Percentiles rank a stretch among this genome's conserved stretches.
Conservation (phyloP, 2,888 invertebrate genomes). For the Leptothorax acervorum region DNA sequence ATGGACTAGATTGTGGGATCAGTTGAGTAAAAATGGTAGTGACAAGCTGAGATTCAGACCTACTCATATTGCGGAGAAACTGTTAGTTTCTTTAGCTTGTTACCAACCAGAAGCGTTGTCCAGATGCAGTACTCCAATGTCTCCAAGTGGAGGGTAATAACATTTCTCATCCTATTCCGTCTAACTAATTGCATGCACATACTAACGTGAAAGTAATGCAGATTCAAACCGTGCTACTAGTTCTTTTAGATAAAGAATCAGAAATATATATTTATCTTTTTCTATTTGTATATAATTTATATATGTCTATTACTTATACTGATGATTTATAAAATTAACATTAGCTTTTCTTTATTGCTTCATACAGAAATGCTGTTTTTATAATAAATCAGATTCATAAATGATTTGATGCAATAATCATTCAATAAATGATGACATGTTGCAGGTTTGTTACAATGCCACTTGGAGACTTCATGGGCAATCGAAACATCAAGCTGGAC, state of each 20-base stretch:
- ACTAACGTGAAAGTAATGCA: conserved; percentile 6
- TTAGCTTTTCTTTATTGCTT: neutral
- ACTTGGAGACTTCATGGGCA: conserved; percentile 81
- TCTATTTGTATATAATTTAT: neutral
- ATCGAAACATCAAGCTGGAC: conserved; percentile 81
- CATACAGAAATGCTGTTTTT: neutral
- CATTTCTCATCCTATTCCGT: conserved; percentile 1
- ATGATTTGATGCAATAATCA: too few relatives aligned
- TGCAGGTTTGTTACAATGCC: conserved; percentile 77
- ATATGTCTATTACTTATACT: neutral
- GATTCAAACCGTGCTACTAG: neutral
- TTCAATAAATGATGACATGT: conserved; percentile 30
- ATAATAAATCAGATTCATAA: neutral
- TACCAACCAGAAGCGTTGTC: conserved; percentile 96
- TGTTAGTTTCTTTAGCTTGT: conserved; percentile 93
- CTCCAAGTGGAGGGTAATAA: conserved; percentile 89
- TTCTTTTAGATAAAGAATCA: neutral
- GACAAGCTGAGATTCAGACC: conserved; percentile 89
- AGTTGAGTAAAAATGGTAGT: conserved; percentile 88
- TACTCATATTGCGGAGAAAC: conserved; percentile 91
- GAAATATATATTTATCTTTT: neutral
- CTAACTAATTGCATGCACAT: conserved; percentile 23
- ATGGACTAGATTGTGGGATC: conserved; percentile 94
- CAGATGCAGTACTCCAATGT: conserved; percentile 94
- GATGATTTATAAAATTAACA: conserved; percentile 81